phyloP scores from a whole-genome alignment of 2,888 invertebrate genomes.

The Stegana nigrithorax region DNA sequence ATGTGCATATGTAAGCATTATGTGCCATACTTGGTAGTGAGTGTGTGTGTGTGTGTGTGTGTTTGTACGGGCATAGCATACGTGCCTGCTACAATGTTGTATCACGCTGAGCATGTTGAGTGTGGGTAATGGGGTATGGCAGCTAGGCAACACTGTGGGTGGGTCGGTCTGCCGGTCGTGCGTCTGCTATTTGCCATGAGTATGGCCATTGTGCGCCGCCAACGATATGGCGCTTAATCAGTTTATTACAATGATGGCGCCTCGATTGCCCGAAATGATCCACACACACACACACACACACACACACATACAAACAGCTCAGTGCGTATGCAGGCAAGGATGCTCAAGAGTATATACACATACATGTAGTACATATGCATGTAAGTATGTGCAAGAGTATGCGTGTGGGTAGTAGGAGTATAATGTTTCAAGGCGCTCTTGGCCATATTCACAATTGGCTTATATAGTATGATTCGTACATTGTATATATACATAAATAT shows the following conservation, averaged over 20 bases:
- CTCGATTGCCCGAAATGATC: slow-evolving; percentile 36
- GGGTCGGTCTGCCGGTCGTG: neutral
- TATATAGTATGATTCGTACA: no score
- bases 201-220: neutral
- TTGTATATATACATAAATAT: slow-evolving; percentile 11
- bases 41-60: neutral
- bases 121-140: neutral
- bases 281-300: no score
- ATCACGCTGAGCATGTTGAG: slow-evolving; percentile 17
- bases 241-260: slow-evolving; percentile 21
- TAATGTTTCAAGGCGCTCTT: neutral
- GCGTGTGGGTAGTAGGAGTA: neutral
- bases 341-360: no score
- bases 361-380: no score
- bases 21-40: neutral
- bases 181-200: neutral
- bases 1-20: neutral
- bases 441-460: no score
- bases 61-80: neutral
- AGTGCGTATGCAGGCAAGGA: no score
- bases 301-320: slow-evolving; percentile 28
- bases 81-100: neutral
- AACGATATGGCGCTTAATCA: slow-evolving; percentile 9
- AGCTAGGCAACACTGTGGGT: neutral
- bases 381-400: neutral